phyloP scores from a whole-genome alignment of 2,113 vertebrate genomes.

The Halcyon senegalensis region DNA sequence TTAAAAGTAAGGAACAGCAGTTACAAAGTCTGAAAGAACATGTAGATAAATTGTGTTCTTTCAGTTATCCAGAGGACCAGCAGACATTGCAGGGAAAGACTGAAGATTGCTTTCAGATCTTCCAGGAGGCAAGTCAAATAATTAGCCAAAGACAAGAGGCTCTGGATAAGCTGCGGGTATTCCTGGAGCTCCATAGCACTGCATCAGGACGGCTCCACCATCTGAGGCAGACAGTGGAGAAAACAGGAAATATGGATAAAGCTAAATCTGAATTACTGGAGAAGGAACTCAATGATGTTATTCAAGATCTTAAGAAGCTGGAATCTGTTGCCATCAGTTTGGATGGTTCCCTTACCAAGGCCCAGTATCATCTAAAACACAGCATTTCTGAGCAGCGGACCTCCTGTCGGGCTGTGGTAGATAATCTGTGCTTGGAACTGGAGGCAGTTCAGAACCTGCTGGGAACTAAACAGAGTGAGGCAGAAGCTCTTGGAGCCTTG shows the following conservation, averaged over 20 bases:
- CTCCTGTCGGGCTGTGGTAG: conserved; percentile 84
- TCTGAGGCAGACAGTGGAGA: conserved; percentile 82
- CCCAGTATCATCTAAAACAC: conserved; percentile 85
- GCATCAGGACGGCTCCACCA: conserved; percentile 65
- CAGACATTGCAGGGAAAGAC: conserved; percentile 80
- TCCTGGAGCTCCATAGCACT: conserved; percentile 74
- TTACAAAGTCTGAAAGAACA: conserved; percentile 77
- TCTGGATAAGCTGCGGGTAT: conserved; percentile 77
- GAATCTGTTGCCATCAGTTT: conserved; percentile 82
- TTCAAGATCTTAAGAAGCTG: conserved; percentile 78
- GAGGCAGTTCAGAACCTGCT: conserved; percentile 87
- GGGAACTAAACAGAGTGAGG: conserved; percentile 93
- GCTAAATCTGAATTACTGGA: conserved; percentile 82
- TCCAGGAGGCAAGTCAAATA: conserved; percentile 84
- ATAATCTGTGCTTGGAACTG: conserved; percentile 79
- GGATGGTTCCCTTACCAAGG: conserved; percentile 86
- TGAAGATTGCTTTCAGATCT: conserved; percentile 87
- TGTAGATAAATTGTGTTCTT: conserved; percentile 74
- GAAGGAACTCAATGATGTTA: conserved; percentile 72
- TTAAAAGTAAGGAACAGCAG: conserved; percentile 75
- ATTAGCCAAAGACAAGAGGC: conserved; percentile 78
- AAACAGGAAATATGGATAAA: conserved; percentile 84
- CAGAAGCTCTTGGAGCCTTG: conserved; percentile 83
- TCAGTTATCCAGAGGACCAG: conserved; percentile 79
- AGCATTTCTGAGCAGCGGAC: conserved; percentile 78